Evolutionary conservation across 2,797 vertebrate species (phyloP).

Genomic region (Dicrostonyx torquatus): DNA sequence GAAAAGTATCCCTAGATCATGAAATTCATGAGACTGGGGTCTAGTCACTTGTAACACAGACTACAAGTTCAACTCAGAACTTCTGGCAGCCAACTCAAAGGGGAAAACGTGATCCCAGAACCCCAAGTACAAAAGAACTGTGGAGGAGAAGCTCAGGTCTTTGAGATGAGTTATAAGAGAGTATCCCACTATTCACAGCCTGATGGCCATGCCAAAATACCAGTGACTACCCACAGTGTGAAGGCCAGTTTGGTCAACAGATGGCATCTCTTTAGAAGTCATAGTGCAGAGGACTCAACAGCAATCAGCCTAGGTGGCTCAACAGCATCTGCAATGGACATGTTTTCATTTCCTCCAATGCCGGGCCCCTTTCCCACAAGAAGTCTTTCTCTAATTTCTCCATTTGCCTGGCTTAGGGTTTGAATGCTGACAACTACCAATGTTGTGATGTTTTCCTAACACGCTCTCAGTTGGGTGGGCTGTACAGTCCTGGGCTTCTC

Average conservation of each 20-base stretch:
- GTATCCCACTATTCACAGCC: rapidly evolving
- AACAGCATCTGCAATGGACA: slow-evolving; percentile 66
- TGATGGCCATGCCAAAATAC: rapidly evolving
- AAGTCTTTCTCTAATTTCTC: slow-evolving; percentile 74
- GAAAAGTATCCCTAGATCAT: neutral
- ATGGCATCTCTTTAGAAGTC: neutral
- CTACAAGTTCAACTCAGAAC: neutral
- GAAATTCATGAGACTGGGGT: neutral
- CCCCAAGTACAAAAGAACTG: neutral
- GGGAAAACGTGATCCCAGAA: neutral
- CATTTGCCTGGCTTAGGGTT: slow-evolving; percentile 48
- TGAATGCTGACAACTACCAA: neutral
- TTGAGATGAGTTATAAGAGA: neutral
- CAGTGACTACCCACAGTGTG: no score
- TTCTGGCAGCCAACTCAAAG: neutral
- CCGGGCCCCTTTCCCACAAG: slow-evolving; percentile 44
- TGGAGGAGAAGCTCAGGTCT: neutral
- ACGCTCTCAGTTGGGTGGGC: neutral
- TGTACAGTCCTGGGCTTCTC: neutral
- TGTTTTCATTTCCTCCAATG: slow-evolving; percentile 65
- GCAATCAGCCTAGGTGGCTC: neutral
- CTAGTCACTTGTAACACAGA: neutral
- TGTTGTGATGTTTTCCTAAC: no score
- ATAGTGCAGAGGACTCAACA: neutral
- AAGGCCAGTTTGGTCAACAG: neutral